phyloP scores from a whole-genome alignment of 2,888 invertebrate genomes.

The Orgyia antiqua region DNA sequence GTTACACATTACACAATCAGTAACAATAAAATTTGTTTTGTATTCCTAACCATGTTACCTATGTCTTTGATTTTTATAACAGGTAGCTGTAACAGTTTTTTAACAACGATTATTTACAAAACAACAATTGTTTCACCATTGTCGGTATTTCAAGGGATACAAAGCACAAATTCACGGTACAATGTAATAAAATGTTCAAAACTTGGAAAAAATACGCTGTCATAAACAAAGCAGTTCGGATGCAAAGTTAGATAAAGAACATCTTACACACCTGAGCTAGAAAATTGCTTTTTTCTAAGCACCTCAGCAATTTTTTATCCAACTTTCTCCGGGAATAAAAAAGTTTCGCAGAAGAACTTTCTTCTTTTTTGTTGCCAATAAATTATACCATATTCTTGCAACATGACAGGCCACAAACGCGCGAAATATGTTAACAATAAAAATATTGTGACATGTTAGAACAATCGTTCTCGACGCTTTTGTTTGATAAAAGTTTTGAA shows the following conservation, averaged over 20 bases:
- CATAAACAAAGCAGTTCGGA: slow-evolving; percentile 76
- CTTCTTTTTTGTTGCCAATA: slow-evolving; percentile 56
- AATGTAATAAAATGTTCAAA: slow-evolving; percentile 74
- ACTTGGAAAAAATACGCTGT: slow-evolving; percentile 71
- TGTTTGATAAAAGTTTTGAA: slow-evolving; percentile 41
- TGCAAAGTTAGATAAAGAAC: slow-evolving; percentile 79
- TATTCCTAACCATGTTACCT: slow-evolving; percentile 20
- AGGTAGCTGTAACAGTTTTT: slow-evolving; percentile 55
- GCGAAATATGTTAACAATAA: slow-evolving; percentile 62
- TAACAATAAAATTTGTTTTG: too few relatives aligned
- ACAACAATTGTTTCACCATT: slow-evolving; percentile 54
- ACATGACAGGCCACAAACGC: slow-evolving; percentile 56
- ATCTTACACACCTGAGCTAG: slow-evolving; percentile 79
- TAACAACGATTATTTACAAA: slow-evolving; percentile 47
- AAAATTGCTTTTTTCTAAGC: slow-evolving; percentile 78
- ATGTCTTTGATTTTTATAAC: slow-evolving; percentile 30
- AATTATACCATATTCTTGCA: slow-evolving; percentile 57
- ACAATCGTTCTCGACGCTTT: slow-evolving; percentile 45
- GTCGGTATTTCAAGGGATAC: slow-evolving; percentile 51
- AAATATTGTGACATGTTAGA: slow-evolving; percentile 67
- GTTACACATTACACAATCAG: slow-evolving; percentile 30
- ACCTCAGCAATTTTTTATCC: slow-evolving; percentile 74
- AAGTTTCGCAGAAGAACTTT: slow-evolving; percentile 72
- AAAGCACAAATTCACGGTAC: slow-evolving; percentile 57
- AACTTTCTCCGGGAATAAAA: slow-evolving; percentile 75